phyloP scores from a whole-genome alignment of 2,797 vertebrate species.

The Muscicapa comitata region DNA sequence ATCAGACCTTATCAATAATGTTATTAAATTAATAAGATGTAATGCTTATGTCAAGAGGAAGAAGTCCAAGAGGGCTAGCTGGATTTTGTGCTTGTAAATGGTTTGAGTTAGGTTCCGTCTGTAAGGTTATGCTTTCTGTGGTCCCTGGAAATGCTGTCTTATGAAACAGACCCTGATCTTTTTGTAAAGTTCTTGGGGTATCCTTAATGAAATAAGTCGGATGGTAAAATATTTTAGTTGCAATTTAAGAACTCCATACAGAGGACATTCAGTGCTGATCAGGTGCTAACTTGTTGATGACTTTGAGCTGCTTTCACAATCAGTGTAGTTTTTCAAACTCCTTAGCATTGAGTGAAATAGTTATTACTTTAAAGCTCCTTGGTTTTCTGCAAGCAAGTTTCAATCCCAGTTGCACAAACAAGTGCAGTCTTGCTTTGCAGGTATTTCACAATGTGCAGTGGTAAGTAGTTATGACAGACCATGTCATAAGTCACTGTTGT shows the following conservation, averaged over 20 bases:
- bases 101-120: neutral
- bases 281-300: neutral
- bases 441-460: neutral
- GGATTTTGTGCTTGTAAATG: neutral
- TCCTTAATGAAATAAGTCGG: neutral
- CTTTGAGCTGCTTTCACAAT: neutral
- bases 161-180: neutral
- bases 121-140: neutral
- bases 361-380: neutral
- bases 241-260: neutral
- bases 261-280: neutral
- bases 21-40: neutral
- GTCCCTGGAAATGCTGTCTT: neutral
- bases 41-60: neutral
- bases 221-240: neutral
- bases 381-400: neutral
- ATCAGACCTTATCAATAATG: neutral
- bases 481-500: neutral
- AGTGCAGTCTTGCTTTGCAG: neutral
- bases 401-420: neutral
- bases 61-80: neutral
- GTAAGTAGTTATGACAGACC: neutral
- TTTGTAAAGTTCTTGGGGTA: neutral
- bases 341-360: neutral
- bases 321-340: rapidly evolving